Base-by-base conservation (phyloP, 2,888 invertebrate genomes). In the Agonum fuliginosum region DNA sequence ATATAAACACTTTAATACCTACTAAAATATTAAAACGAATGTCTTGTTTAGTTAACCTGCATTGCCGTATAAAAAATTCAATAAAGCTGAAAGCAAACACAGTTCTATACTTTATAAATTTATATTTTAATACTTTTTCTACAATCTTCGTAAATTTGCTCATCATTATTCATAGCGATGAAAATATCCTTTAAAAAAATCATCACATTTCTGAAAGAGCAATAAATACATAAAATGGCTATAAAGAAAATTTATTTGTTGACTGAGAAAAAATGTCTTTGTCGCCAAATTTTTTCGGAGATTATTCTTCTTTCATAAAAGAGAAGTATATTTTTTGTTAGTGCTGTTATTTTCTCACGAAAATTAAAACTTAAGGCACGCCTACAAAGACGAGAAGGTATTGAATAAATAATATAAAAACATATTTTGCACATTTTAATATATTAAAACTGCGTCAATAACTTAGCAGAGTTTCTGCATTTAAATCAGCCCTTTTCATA, bases 121-220 rank as follows among this genome's bases (percentile, higher is more conserved):
- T 6, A 54, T 24, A 37, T 37, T 37, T 37, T 37, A 54, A 54
- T 43, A 43, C n/a, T 43, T 43, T 43, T 12, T 17, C n/a, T 14
- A 43, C 17, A 4, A 43, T 43, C n/a, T n/a, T n/a, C n/a, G 43
- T 43, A 43, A 43, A 43, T 43, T 43, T 17, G 43, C 43, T 43
- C 14, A 14, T 30, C 24, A 54, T 54, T 54, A 54, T 54, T 54
- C 54, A 54, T 24, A n/a, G 54, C 22, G 12, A 54, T 22, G 22
- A 54, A 54, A 54, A 54, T 54, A 54, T 54, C 54, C n/a, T 54
- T 54, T 54, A 24, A 54, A 54, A 54, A 54, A 54, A 54, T 54
- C 54, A 54, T 54, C 54, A 24, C 12, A 10, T 10, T 12, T 24
- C 54, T 37, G 37, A 37, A 37, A 37, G 37, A n/a, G 37, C 12